These are phyloP conservation scores for Nibea coibor DNA, from an alignment of 2,113 vertebrate genomes.

Conservation along the genomic window DNA sequence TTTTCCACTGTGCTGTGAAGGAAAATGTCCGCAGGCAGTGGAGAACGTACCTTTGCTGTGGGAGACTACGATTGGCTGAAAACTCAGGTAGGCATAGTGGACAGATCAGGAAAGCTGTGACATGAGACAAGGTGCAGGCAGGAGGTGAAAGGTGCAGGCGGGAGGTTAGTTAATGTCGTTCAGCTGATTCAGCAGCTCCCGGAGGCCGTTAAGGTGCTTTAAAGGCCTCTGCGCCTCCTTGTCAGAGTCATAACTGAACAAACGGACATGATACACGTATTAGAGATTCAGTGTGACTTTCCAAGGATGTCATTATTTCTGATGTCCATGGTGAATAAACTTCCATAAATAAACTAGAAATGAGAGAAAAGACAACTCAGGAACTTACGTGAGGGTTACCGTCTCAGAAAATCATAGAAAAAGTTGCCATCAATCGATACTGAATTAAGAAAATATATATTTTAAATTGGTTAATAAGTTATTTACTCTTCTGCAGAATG, in stretches of 20 bases:
- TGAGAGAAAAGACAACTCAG: neutral
- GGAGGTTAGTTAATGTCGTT: too few species aligned
- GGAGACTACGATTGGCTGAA: conserved; percentile 90
- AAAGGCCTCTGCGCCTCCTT: too few species aligned
- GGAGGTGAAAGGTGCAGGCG: too few species aligned
- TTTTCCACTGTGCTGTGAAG: conserved; percentile 95
- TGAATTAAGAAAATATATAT: neutral
- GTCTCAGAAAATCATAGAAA: too few species aligned
- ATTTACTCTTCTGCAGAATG: conserved; percentile 73
- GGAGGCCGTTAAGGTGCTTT: too few species aligned
- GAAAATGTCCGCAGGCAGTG: conserved; percentile 95
- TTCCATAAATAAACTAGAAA: neutral
- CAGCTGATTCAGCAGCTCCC: too few species aligned
- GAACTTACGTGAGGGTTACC: neutral
- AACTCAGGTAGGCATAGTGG: conserved; percentile 86
- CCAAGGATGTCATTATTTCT: neutral
- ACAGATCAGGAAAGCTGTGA: neutral
- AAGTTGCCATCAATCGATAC: neutral
- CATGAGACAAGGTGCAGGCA: neutral
- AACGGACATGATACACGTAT: neutral
- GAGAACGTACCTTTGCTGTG: conserved; percentile 94
- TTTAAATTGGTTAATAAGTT: neutral
- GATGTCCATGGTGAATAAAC: neutral
- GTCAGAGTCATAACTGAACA: neutral
- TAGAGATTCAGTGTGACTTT: neutral